Conservation (phyloP, 2,113 vertebrate genomes). For the Macrotis lagotis region DNA sequence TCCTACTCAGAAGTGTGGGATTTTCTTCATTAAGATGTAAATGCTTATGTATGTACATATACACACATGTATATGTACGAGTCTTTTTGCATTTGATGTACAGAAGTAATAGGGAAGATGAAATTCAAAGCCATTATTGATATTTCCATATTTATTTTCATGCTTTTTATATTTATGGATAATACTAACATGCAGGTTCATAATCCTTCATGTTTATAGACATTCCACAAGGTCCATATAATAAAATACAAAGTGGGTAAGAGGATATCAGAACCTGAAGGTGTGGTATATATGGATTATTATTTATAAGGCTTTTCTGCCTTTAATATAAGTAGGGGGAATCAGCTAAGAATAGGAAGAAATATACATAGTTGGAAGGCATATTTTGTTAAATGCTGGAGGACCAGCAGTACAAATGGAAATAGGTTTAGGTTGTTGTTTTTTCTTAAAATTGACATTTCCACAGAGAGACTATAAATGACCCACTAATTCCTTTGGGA, state of each 20-base stretch:
- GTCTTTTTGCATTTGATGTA: neutral
- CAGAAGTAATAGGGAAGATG: neutral
- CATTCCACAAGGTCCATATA: neutral
- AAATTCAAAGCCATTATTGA: neutral
- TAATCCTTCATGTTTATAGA: neutral
- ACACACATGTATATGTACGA: neutral
- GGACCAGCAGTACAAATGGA: rapidly evolving
- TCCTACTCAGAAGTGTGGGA: neutral
- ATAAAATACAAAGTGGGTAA: neutral
- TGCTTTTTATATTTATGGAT: neutral
- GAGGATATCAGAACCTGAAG: neutral
- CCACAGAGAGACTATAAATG: neutral
- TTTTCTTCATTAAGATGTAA: neutral
- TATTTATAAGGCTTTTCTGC: neutral
- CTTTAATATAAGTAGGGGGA: neutral
- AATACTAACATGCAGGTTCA: neutral
- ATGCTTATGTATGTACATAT: neutral
- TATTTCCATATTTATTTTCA: neutral
- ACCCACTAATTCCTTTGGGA: neutral
- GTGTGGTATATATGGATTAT: neutral
- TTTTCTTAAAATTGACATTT: neutral
- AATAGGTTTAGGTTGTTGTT: neutral
- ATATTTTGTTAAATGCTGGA: neutral
- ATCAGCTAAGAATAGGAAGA: neutral
- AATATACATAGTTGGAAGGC: rapidly evolving